Evolutionary conservation across 2,113 vertebrate genomes (phyloP).

Genomic region (Crotalus horridus): DNA sequence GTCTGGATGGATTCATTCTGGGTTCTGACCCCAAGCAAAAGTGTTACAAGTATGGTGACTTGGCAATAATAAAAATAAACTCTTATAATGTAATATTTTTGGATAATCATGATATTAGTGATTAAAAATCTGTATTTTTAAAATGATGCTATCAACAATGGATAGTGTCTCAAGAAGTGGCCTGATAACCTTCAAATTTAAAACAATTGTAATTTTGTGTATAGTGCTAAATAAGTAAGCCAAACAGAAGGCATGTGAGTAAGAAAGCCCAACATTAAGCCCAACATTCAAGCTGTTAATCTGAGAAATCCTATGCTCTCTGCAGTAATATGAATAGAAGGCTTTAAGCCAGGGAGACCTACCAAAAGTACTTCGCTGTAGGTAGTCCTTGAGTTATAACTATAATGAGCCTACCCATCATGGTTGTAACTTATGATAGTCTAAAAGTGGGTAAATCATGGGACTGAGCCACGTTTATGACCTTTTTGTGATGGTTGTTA

Average conservation of each 20-base stretch:
- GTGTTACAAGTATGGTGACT: background rate
- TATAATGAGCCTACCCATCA: background rate
- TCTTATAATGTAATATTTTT: background rate
- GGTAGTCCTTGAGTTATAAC: background rate
- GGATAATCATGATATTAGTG: background rate
- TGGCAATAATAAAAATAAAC: background rate
- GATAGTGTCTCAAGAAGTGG: background rate
- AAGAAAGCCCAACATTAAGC: background rate
- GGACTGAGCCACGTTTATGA: background rate
- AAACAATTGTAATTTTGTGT: background rate
- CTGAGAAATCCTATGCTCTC: background rate
- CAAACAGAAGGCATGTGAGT: background rate
- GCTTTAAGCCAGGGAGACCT: background rate
- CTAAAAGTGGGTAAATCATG: background rate
- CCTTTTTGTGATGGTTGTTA: background rate
- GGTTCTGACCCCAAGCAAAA: background rate
- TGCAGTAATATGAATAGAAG: background rate
- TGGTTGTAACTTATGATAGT: background rate
- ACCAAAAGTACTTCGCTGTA: background rate
- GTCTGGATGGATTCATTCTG: background rate
- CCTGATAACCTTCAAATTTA: background rate
- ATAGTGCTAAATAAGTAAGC: background rate
- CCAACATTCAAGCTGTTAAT: background rate
- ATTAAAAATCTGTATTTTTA: background rate
- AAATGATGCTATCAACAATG: background rate